phyloP scores from a whole-genome alignment of 2,113 vertebrate genomes.

The Podilymbus podiceps region DNA sequence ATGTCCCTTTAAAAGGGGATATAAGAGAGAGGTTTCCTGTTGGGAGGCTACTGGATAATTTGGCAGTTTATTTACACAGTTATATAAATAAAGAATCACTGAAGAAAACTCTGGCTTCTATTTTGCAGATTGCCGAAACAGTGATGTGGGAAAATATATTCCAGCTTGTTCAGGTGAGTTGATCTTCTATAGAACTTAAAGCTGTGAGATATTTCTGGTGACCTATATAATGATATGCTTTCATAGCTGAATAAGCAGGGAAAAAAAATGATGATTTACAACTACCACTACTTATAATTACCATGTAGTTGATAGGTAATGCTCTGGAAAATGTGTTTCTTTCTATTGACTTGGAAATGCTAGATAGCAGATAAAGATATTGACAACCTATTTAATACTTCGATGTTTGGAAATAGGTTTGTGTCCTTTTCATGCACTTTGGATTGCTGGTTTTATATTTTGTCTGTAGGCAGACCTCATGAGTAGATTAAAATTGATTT shows the following conservation, averaged over 20 bases:
- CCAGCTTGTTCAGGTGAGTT: conserved; percentile 85
- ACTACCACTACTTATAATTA: background rate
- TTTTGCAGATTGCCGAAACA: conserved; percentile 79
- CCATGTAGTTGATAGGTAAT: background rate
- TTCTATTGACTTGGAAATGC: background rate
- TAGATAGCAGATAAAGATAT: background rate
- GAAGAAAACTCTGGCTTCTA: background rate
- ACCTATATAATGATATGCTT: background rate
- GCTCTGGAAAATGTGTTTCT: background rate
- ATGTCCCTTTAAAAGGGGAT: background rate
- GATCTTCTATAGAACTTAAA: background rate
- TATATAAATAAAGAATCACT: background rate
- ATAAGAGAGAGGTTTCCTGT: background rate
- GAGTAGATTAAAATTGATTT: background rate
- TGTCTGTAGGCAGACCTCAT: background rate
- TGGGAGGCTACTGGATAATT: background rate
- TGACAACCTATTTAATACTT: background rate
- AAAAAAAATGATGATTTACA: background rate
- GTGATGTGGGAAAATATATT: conserved; percentile 77
- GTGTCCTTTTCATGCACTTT: background rate
- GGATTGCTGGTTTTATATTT: background rate
- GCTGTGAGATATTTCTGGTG: background rate
- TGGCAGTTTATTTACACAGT: background rate
- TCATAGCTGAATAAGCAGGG: background rate
- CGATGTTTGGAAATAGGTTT: background rate